Evolutionary conservation across 1,140 invertebrate species (phyloP), one percentile per base, ranked within the genome.

Genomic region (Pseudomyrmex cubaensis): DNA sequence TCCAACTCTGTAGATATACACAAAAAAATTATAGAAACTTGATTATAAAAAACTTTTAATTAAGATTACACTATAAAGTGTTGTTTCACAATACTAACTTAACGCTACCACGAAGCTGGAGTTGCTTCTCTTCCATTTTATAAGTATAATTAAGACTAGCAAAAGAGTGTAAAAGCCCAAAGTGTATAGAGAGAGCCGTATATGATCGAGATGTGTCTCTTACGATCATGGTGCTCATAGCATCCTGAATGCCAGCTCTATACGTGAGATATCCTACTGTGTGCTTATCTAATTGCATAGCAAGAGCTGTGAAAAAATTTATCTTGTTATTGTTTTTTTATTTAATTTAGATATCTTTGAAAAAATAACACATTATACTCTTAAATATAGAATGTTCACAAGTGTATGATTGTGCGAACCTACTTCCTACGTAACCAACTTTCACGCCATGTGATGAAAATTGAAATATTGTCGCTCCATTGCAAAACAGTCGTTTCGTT

Each of bases 231-330:
- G 97, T 97, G 1, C 96, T 97, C 96, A 99, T 96, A 0, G 96
- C 96, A 15, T 96, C 97, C 56, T 96, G 95, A 4, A 93, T 76
- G 7, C 97, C 97, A 0, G 96, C 96, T 92, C 97, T 96, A 90
- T 97, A 98, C 0, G 97, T 98, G 10, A 99, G 93, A 90, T 98
- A 98, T 44, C 98, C 98, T 56, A 98, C 96, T 0, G 97, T 97
- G 91, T 98, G 96, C 83, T 97, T 97, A 90, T 98, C 97, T 82
- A 99, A 93, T 91, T 98, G 97, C 91, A 97, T 96, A 15, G 97
- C 97, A 85, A 98, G 92, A 17, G 97, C 97, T 97, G 92, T 87
- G 93, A 95, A 67, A 9, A 46, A 83, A 72, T 75, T 35, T 35
- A 35, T 35, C 35, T 35, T 35, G 35, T 35, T 35, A 35, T 7